These are phyloP conservation scores for Sarcophaga carnaria DNA, from an alignment of 2,888 invertebrate species.

Conservation along the genomic window DNA sequence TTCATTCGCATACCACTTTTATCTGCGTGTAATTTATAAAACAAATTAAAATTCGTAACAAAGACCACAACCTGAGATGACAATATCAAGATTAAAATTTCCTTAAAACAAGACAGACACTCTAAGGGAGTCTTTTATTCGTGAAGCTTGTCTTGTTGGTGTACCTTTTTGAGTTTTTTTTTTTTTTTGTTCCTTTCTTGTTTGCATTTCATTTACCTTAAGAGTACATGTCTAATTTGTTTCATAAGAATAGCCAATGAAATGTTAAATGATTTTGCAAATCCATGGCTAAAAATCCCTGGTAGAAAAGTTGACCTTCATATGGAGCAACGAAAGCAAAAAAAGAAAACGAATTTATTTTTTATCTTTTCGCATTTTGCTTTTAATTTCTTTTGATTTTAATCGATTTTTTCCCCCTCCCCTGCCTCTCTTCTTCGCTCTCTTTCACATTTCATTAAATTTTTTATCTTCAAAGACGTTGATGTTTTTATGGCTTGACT, in stretches of 20 bases:
- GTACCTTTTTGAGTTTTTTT: not conserved
- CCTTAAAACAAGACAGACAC: not conserved
- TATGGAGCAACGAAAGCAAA: constrained; percentile 10
- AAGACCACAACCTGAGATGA: constrained; percentile 44
- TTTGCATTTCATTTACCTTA: constrained; percentile 7
- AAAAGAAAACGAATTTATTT: constrained; percentile 28
- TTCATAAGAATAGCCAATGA: constrained; percentile 12
- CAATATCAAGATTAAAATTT: constrained; percentile 57
- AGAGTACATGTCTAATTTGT: constrained; percentile 58
- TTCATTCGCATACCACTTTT: constrained; percentile 11
- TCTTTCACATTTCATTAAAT: too few species aligned
- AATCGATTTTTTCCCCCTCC: constrained; percentile 59
- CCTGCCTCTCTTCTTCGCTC: not conserved
- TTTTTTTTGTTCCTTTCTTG: not conserved
- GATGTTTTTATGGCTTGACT: constrained; percentile 61
- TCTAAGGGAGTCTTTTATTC: not conserved
- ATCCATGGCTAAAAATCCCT: constrained; percentile 25
- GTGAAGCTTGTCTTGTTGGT: not conserved
- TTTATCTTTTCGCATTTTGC: constrained; percentile 68
- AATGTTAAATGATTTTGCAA: constrained; percentile 34
- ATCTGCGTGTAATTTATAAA: constrained; percentile 63
- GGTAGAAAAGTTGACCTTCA: constrained; percentile 56
- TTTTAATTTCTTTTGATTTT: constrained; percentile 68
- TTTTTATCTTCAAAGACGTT: constrained; percentile 33
- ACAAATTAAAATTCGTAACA: constrained; percentile 63